Evolutionary conservation across 1,140 invertebrate species (phyloP).

Genomic region (Battus philenor): DNA sequence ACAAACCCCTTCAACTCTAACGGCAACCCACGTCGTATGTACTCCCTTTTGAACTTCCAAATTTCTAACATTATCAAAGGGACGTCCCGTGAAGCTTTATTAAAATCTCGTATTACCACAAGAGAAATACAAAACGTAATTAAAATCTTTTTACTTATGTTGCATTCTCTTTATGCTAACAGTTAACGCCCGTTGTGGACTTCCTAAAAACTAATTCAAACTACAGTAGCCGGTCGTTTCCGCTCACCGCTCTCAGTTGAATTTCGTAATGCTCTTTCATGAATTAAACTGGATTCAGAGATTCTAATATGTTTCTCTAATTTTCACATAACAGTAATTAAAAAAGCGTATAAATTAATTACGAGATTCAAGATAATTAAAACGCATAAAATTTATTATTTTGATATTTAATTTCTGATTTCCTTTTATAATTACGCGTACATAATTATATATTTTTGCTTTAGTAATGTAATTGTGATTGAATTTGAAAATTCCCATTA

Average conservation of each 20-base stretch:
- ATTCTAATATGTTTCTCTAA: slow-evolving; percentile 3
- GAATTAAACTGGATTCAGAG: slow-evolving; percentile 21
- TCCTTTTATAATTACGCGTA: not conserved
- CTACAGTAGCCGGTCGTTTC: slow-evolving; percentile 16
- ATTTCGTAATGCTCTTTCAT: slow-evolving; percentile 22
- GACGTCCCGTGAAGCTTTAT: slow-evolving; percentile 22
- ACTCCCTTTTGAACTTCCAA: no score
- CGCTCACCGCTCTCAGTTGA: slow-evolving; percentile 5
- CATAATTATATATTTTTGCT: not conserved
- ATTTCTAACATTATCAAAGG: slow-evolving; percentile 30
- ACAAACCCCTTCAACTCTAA: no score
- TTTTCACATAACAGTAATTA: not conserved
- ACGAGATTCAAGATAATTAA: no score
- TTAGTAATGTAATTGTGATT: not conserved
- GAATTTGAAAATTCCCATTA: not conserved
- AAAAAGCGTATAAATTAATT: not conserved
- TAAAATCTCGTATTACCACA: slow-evolving; percentile 23
- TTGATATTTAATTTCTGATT: not conserved
- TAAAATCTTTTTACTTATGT: slow-evolving; percentile 55
- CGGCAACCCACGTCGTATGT: no score
- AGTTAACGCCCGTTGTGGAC: slow-evolving; percentile 29
- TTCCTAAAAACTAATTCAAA: slow-evolving; percentile 30
- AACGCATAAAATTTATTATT: not conserved
- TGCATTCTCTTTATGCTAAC: slow-evolving; percentile 37
- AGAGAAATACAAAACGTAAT: slow-evolving; percentile 45